Evolutionary conservation across 2,797 vertebrate species (phyloP), one percentile per base, ranked within the genome.

Genomic region (Lophotriccus pileatus): DNA sequence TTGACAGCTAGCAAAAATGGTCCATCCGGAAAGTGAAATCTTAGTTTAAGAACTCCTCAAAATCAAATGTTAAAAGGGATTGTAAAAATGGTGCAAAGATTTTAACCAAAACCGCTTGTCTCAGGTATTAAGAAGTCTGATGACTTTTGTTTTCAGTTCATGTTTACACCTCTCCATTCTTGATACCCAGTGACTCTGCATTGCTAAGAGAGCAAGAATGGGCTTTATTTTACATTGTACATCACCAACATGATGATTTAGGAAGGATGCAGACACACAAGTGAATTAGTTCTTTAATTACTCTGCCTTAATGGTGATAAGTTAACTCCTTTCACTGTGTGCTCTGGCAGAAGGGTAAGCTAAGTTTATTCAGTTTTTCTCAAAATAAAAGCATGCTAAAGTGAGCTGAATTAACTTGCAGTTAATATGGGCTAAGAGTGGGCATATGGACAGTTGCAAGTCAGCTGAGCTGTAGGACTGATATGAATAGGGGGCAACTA

Each of bases 201-300:
- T 67, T n/a, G 41, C 52, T 59, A 22, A 68, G n/a, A 76, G 59
- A 56, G 53, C 67, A 49, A 36, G 67, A 74, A 25, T 4, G 1
- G 83, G 43, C 5, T 76, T 84, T 89, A 4, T 67, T 90, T 84
- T 60, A 20, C 37, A n/a, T 32, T 83, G 75, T 77, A 63, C 90
- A 77, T 85, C 24, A 44, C 15, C 68, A 84, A 16, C 15, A 60
- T 49, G 64, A 52, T 73, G 52, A n/a, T 79, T 90, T 70, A 56
- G 64, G 66, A 84, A 80, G 78, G 67, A 55, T 80, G 47, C 32
- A 83, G 56, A 17, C 28, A 47, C 58, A n/a, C 27, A 67, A 63
- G 27, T 93, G 85, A 87, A 63, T 80, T 83, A 52, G 47, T 66
- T 89, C 22, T 72, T 83, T 90, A 76, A 79, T 90, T 85, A 80